Evolutionary conservation across 2,797 vertebrate species (phyloP), one percentile per base, ranked within the genome.

Genomic region (Podargus strigoides): DNA sequence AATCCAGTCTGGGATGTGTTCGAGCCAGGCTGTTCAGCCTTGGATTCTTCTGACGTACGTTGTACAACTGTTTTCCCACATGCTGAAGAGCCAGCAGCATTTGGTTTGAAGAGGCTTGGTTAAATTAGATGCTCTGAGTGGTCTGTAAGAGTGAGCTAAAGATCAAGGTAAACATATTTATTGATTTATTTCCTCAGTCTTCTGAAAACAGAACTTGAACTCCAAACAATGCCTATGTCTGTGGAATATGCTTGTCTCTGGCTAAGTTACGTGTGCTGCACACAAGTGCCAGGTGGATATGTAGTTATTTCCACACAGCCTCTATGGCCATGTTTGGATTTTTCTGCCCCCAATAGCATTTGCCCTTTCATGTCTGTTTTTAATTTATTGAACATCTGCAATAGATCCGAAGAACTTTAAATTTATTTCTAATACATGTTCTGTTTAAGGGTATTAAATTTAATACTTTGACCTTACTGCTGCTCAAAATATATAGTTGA

Each of bases 161-260:
- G 73, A 79, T 88, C 73, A 91, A 93, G 91, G 83, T 82, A 82
- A 94, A 90, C 37, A 34, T 52, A 78, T 87, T 69, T 90, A 63
- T 63, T 79, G 79, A 81, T 90, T 75, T 69, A 23, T 59, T 77
- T 81, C 63, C n/a, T 67, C 37, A 22, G 28, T 85, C 37, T 88
- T 46, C 76, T 88, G 77, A 60, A 69, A 84, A 19, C 34, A 76
- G 73, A 66, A 12, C 42, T 81, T 4, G 2, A 20, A 23, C 39
- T 76, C 85, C 28, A 67, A 79, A 67, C 32, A 62, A 15, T 14
- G 3, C 39, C 12, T 0, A 0, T 11, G n/a, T 50, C 62, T 59
- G 14, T 86, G 59, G 67, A 73, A 86, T 52, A 47, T 12, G 3
- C n/a, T 73, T 42, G 14, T 49, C 52, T 90, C 69, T 73, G 36